Evolutionary conservation across 2,888 invertebrate species (phyloP).

Genomic region (Nomada ferruginata): DNA sequence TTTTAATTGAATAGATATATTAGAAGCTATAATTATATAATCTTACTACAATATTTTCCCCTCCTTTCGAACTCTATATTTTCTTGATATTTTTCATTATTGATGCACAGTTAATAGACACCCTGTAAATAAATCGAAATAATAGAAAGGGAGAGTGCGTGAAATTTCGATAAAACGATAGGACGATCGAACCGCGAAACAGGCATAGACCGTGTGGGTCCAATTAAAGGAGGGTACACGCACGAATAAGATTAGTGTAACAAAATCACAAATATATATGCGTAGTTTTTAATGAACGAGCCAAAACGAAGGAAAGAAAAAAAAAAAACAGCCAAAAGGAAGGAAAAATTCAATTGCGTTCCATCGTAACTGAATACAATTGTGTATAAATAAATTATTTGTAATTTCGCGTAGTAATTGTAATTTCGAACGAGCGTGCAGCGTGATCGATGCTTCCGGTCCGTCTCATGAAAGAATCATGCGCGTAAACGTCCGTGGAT

Average conservation of each 20-base stretch:
- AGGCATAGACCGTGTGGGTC: background rate
- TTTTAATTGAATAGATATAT: background rate
- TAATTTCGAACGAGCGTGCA: conserved; percentile 12
- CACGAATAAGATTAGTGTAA: background rate
- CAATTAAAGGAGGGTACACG: background rate
- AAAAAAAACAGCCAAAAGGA: background rate
- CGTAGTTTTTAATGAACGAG: conserved; percentile 7
- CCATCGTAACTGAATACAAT: background rate
- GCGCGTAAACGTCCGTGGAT: background rate
- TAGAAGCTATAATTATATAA: no score
- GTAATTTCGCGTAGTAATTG: conserved; percentile 7
- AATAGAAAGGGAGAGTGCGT: conserved; percentile 3
- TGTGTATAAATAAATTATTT: background rate
- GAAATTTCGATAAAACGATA: background rate
- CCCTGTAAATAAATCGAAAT: background rate
- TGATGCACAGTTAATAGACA: no score
- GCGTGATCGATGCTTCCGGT: conserved; percentile 13
- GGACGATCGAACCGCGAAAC: conserved; percentile 2
- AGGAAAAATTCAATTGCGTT: conserved; percentile 10
- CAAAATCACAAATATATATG: background rate
- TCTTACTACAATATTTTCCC: background rate
- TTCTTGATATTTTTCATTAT: no score
- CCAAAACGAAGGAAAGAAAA: background rate
- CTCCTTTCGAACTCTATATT: no score
- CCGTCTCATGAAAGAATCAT: background rate